phyloP scores from a whole-genome alignment of 2,888 invertebrate species.

The Acrobeloides nanus region DNA sequence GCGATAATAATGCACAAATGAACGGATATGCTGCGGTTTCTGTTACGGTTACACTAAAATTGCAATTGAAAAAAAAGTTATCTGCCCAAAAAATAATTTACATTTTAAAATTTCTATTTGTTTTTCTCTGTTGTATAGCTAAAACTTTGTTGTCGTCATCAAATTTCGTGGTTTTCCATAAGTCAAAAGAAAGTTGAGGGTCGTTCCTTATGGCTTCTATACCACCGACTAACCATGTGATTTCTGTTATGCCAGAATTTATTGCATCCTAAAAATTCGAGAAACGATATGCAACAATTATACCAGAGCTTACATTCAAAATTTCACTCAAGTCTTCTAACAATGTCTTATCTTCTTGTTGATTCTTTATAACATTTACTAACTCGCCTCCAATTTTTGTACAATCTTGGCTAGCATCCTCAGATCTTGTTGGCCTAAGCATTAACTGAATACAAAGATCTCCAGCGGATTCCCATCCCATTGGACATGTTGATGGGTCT shows the following conservation, averaged over 20 bases:
- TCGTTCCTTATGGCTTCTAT: slow-evolving; percentile 13
- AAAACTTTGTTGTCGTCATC: slow-evolving; percentile 15
- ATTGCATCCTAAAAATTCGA: slow-evolving; percentile 7
- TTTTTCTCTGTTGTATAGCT: slow-evolving; percentile 12
- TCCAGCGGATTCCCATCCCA: slow-evolving; percentile 31
- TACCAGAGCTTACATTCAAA: slow-evolving; percentile 12
- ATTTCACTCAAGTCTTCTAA: slow-evolving; percentile 18
- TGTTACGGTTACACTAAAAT: slow-evolving; percentile 2
- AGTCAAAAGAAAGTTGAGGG: slow-evolving; percentile 18
- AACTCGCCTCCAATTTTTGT: slow-evolving; percentile 21
- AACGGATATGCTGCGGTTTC: slow-evolving; percentile 19
- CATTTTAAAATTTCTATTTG: slow-evolving; percentile 18
- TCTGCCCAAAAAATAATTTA: slow-evolving; percentile 3
- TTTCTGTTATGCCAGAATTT: slow-evolving; percentile 16
- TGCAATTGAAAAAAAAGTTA: not conserved
- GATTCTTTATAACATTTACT: slow-evolving; percentile 22
- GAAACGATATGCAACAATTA: not conserved
- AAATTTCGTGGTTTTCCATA: slow-evolving; percentile 16
- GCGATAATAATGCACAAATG: slow-evolving; percentile 30
- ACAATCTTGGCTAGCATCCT: slow-evolving; percentile 5
- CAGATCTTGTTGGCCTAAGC: slow-evolving; percentile 14
- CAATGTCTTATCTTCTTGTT: slow-evolving; percentile 13
- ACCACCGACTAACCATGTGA: slow-evolving; percentile 27
- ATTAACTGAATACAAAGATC: slow-evolving; percentile 32
- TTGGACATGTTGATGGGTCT: slow-evolving; percentile 34